phyloP scores from a whole-genome alignment of 2,888 invertebrate genomes.

The Pyrocoelia pectoralis region DNA sequence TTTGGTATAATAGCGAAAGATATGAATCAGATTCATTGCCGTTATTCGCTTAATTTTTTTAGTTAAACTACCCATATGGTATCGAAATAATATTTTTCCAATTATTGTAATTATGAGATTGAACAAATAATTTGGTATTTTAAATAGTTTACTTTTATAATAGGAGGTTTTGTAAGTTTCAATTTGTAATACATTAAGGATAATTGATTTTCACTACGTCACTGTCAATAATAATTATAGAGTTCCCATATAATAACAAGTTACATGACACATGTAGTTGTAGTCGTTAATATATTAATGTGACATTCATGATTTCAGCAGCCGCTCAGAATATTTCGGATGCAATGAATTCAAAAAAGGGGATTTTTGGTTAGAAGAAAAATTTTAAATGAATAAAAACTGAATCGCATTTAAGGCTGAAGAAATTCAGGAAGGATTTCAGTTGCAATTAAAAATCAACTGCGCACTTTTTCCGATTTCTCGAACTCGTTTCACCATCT shows the following conservation, averaged over 20 bases:
- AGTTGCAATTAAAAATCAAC: no score
- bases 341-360: background rate
- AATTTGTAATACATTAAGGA: background rate
- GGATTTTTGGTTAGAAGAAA: no score
- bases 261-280: slow-evolving; percentile 10
- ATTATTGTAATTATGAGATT: background rate
- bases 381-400: no score
- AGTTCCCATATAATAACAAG: slow-evolving; percentile 6
- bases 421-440: no score
- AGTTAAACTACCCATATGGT: no score
- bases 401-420: no score
- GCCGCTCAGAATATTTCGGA: background rate
- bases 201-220: slow-evolving; percentile 11
- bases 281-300: slow-evolving; percentile 9
- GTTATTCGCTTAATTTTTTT: no score
- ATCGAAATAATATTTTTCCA: no score
- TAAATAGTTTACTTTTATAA: background rate
- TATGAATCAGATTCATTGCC: no score
- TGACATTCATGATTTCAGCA: slow-evolving; percentile 9
- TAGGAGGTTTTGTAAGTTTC: background rate
- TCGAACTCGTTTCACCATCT: no score
- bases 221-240: slow-evolving; percentile 12
- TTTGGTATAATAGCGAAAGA: no score
- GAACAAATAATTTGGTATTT: background rate
- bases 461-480: no score